A percentile compares a stretch with the other conserved stretches of the same genome.
Conservation (phyloP, 2,113 vertebrate genomes). For the Xenotilapia leptura region DNA sequence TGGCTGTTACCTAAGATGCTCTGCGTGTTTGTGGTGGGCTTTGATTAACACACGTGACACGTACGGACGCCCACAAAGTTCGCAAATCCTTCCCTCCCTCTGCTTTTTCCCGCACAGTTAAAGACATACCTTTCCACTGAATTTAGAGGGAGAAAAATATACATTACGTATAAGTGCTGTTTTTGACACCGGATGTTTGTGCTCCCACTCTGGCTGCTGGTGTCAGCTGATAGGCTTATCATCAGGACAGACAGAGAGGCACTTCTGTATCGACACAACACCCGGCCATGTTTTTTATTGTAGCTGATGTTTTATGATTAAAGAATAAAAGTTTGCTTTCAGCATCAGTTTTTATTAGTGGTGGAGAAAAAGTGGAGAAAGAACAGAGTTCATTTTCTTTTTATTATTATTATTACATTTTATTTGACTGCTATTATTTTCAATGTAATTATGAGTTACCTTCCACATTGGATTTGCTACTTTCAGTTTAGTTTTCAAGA, state of each 20-base stretch:
- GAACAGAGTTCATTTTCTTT: background rate
- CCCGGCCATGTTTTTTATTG: background rate
- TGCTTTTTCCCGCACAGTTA: background rate
- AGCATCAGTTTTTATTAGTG: background rate
- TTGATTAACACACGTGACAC: background rate
- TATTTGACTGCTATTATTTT: background rate
- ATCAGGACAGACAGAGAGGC: background rate
- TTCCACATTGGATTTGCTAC: background rate
- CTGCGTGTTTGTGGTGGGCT: background rate
- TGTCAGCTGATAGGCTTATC: background rate
- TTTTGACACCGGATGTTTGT: background rate
- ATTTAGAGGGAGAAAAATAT: background rate
- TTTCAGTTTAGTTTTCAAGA: background rate
- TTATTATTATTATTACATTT: background rate
- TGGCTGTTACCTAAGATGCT: background rate
- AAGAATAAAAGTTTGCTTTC: background rate
- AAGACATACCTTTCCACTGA: no score
- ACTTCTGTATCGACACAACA: background rate
- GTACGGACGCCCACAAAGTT: background rate
- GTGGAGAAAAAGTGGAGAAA: background rate
- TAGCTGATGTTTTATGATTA: background rate
- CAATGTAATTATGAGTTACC: background rate
- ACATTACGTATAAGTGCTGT: background rate
- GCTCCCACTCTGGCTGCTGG: background rate
- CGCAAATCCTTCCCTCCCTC: fast-evolving